Evolutionary conservation across 1,140 invertebrate genomes (phyloP).

Genomic region (Spodoptera frugiperda): DNA sequence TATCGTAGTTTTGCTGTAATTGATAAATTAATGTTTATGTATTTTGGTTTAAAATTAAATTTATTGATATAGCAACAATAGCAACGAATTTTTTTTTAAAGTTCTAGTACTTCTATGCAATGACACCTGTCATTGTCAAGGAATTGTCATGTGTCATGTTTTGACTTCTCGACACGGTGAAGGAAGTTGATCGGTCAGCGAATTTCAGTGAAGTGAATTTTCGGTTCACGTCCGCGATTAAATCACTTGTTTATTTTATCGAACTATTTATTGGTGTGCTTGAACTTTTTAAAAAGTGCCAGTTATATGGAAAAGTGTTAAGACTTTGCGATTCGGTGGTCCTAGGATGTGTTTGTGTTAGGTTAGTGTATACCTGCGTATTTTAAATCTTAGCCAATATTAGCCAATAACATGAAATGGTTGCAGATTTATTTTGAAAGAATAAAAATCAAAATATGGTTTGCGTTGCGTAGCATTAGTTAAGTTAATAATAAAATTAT

Average conservation of each 20-base stretch:
- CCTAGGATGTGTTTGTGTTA: constrained; percentile 12
- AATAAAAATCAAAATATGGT: neutral
- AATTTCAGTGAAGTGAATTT: neutral
- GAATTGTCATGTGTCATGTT: too few relatives aligned
- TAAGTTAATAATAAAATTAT: too few relatives aligned
- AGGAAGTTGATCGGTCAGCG: neutral
- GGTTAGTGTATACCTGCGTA: constrained; percentile 21
- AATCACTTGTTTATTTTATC: neutral
- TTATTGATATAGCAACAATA: too few relatives aligned
- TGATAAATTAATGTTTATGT: too few relatives aligned
- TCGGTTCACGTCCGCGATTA: neutral
- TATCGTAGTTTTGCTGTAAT: too few relatives aligned
- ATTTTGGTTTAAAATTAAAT: too few relatives aligned
- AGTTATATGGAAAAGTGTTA: neutral
- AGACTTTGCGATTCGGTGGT: constrained; percentile 1
- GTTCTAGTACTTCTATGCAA: too few relatives aligned
- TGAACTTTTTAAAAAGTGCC: neutral
- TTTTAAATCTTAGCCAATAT: constrained; percentile 13
- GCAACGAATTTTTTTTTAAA: too few relatives aligned
- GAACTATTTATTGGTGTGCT: neutral
- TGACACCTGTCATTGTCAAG: too few relatives aligned
- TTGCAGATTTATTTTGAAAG: neutral
- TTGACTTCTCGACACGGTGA: too few relatives aligned
- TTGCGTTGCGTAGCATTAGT: neutral
- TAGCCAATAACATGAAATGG: constrained; percentile 4